Percentiles rank a stretch among this genome's conserved stretches.
phyloP scores from a whole-genome alignment of 2,113 vertebrate species.

The Pedetes capensis region DNA sequence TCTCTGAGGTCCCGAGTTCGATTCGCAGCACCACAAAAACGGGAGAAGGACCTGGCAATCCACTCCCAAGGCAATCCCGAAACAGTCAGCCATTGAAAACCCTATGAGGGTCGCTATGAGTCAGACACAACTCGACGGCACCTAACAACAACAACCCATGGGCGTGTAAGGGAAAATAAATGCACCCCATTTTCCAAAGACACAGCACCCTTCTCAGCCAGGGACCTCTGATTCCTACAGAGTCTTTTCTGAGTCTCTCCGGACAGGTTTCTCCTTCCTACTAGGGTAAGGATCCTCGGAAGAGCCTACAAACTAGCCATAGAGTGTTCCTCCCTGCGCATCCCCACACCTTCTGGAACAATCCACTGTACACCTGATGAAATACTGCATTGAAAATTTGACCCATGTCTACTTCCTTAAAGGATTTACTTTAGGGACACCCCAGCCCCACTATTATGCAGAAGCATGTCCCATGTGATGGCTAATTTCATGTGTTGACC shows the following conservation, averaged over 20 bases:
- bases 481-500: too few species aligned
- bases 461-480: not conserved
- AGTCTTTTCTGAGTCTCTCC: not conserved
- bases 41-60: too few species aligned
- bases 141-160: too few species aligned
- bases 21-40: too few species aligned
- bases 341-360: not conserved
- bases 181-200: not conserved
- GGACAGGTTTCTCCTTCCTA: not conserved
- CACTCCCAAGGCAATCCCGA: too few species aligned
- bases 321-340: fast-evolving
- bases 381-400: not conserved
- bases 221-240: not conserved
- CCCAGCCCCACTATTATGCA: fast-evolving
- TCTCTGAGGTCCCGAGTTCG: too few species aligned
- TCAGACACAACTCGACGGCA: too few species aligned
- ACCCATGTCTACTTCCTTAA: not conserved
- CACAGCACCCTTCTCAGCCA: fast-evolving
- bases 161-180: not conserved
- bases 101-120: too few species aligned
- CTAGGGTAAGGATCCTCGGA: fast-evolving
- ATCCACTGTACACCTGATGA: too few species aligned
- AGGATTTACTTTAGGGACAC: not conserved
- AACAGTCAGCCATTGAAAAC: too few species aligned
- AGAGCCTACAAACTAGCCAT: not conserved